Evolutionary conservation across 2,113 vertebrate genomes (phyloP).

Genomic region (Hymenochirus boettgeri): DNA sequence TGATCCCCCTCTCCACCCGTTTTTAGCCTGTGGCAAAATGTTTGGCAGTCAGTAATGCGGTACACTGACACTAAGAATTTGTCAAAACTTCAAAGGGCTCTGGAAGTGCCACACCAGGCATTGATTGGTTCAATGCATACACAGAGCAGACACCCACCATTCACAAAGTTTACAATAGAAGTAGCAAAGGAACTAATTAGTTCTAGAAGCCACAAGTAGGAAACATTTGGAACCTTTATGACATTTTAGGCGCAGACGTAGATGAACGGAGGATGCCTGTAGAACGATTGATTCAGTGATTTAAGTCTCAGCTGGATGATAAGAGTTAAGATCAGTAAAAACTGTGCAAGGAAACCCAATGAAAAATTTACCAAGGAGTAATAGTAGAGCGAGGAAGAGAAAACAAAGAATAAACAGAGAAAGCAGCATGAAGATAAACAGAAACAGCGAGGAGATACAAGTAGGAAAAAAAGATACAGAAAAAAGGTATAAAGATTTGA

Average conservation of each 20-base stretch:
- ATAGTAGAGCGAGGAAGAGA: not conserved
- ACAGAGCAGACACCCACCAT: not conserved
- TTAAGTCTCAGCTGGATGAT: not conserved
- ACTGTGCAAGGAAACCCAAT: constrained; percentile 21
- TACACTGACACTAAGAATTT: constrained; percentile 17
- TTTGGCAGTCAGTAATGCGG: constrained; percentile 19
- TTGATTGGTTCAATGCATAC: constrained; percentile 1
- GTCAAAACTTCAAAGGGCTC: constrained; percentile 20
- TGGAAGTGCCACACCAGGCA: constrained; percentile 1
- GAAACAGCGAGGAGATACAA: not conserved
- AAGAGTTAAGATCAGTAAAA: constrained; percentile 3
- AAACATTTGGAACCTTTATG: not conserved
- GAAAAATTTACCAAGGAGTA: constrained; percentile 26
- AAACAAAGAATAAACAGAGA: not conserved
- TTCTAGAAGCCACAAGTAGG: not conserved
- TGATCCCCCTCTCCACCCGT: constrained; percentile 10
- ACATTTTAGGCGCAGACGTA: not conserved
- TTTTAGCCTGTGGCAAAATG: constrained; percentile 31
- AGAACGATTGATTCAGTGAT: constrained; percentile 22
- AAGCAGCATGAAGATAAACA: not conserved
- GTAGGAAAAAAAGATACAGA: no score
- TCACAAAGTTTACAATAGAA: constrained; percentile 14
- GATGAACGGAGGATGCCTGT: not conserved
- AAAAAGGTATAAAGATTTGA: no score
- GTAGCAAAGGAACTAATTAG: not conserved